Evolutionary conservation across 1,140 invertebrate genomes (phyloP), one percentile per base, ranked within the genome.

Genomic region (Anastrepha obliqua): DNA sequence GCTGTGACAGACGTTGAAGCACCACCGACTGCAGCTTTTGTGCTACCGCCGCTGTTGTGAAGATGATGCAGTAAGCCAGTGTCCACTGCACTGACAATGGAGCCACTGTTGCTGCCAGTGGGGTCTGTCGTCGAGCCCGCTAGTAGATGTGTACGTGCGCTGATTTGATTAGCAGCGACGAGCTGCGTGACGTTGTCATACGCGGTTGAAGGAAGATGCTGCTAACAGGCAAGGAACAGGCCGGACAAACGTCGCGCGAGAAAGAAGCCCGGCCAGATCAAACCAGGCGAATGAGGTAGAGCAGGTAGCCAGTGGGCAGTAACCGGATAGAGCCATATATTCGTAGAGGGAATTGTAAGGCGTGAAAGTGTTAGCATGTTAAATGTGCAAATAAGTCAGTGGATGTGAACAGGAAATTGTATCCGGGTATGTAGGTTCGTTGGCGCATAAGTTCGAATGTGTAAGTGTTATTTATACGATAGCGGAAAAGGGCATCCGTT

Each of bases 1-100:
- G 59, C 58, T n/a, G 64, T 58, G 44, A 67, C 62, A 58, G n/a
- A 39, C 59, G 60, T 65, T 47, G 85, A 42, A 44, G 85, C 44
- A 59, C 47, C n/a, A 42, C 20, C 64, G 86, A 51, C 87, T 86
- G 87, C 15, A 78, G 87, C 85, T 47, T 86, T 88, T 60, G 87
- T 47, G 65, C 60, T 70, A 59, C 55, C 74, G 64, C 2, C 64
- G 59, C 70, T 87, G 88, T 13, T 87, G 47, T 42, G 60, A 44
- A 86, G 74, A n/a, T 81, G 74, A 81, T 81, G 44, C 74, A 81
- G 47, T 81, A 81, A 81, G 74, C 51, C 47, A 55, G 47, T 81
- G 47, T 81, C 74, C 51, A 58, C 47, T 29, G 74, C 74, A 81
- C 44, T 81, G 17, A 81, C 44, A 20, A 81, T 20, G 47, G 6